A percentile compares a stretch with the other conserved stretches of the same genome.
These are phyloP conservation scores for Malacosoma neustria DNA, from an alignment of 2,888 invertebrate genomes.

Conservation along the genomic window DNA sequence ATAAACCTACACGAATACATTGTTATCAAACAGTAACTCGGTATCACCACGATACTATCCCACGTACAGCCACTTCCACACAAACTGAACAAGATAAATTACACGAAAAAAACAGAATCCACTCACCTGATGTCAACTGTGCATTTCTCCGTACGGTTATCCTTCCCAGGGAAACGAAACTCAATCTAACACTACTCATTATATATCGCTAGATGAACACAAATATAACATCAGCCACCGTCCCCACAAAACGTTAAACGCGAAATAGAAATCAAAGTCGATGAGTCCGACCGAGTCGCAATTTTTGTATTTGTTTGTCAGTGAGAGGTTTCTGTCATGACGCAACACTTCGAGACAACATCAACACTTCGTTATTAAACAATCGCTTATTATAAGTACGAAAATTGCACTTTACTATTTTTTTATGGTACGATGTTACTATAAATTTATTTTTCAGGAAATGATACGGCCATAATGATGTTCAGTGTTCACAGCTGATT, in stretches of 20 bases:
- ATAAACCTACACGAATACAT: conserved; percentile 11
- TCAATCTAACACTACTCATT: conserved; percentile 70
- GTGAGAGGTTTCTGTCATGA: conserved; percentile 72
- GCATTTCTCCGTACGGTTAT: conserved; percentile 64
- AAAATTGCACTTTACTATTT: conserved; percentile 60
- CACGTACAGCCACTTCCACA: conserved; percentile 32
- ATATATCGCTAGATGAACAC: conserved; percentile 36
- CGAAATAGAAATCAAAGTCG: conserved; percentile 43
- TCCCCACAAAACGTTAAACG: conserved; percentile 36
- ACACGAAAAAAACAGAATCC: conserved; percentile 28
- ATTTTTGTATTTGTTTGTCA: conserved; percentile 73
- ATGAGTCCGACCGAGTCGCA: conserved; percentile 40
- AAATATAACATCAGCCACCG: conserved; percentile 55
- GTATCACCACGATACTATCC: conserved; percentile 21
- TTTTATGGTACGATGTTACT: conserved; percentile 45
- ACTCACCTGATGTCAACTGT: conserved; percentile 62
- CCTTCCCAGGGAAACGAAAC: conserved; percentile 64
- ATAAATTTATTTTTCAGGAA: conserved; percentile 60
- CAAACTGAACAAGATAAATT: conserved; percentile 51
- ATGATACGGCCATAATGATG: conserved; percentile 71
- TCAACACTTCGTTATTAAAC: conserved; percentile 51
- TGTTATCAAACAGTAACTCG: conserved; percentile 54
- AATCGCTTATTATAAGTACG: conserved; percentile 51
- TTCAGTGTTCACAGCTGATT: conserved; percentile 75
- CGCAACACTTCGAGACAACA: conserved; percentile 72